A percentile compares a stretch with the other conserved stretches of the same genome.
Conservation (phyloP, 2,113 vertebrate species). For the Toxotes jaculatrix region DNA sequence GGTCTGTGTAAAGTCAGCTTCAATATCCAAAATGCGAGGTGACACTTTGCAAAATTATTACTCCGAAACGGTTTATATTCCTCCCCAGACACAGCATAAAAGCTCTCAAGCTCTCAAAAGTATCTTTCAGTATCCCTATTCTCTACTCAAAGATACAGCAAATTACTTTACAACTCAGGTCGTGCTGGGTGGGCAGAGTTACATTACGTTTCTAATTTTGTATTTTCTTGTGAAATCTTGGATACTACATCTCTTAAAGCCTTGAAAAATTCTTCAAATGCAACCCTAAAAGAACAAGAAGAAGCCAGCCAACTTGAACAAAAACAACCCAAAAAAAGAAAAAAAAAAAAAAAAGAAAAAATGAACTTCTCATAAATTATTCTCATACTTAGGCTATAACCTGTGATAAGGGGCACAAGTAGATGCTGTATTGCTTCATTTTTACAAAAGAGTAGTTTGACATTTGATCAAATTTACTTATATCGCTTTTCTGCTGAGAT, state of each 20-base stretch:
- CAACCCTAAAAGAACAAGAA: neutral
- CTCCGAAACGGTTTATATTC: conserved; percentile 33
- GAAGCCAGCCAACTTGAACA: no score
- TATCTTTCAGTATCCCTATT: neutral
- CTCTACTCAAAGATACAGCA: conserved; percentile 14
- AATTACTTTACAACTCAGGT: conserved; percentile 3
- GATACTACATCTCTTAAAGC: neutral
- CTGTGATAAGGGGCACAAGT: neutral
- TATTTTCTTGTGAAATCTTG: neutral
- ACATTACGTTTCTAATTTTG: neutral
- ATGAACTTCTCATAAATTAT: neutral
- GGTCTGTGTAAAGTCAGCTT: conserved; percentile 13
- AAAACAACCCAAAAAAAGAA: no score
- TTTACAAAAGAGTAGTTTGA: neutral
- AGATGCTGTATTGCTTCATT: neutral
- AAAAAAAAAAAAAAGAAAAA: no score
- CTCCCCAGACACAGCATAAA: conserved; percentile 25
- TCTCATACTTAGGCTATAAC: neutral
- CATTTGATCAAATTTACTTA: no score
- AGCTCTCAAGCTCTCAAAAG: conserved; percentile 39
- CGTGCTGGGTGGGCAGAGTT: neutral
- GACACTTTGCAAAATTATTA: conserved; percentile 37
- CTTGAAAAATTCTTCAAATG: neutral
- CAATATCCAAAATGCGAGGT: conserved; percentile 12
- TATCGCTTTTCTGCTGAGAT: no score